Base-by-base conservation (phyloP, 2,888 invertebrate species). In the Drosophila colorata region DNA sequence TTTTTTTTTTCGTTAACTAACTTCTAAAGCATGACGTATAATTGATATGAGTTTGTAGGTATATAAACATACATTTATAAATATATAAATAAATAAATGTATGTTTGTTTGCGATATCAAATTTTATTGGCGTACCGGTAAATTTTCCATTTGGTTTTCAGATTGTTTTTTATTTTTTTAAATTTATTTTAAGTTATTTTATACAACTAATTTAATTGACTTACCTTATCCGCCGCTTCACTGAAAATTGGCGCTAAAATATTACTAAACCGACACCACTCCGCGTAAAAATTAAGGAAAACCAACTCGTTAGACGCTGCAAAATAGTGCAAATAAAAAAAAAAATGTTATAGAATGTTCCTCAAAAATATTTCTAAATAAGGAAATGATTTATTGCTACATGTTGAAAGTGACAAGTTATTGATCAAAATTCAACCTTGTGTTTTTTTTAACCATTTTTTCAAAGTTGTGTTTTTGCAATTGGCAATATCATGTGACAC, bases 251-350 rank as follows among this genome's bases (percentile, higher is more conserved):
- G 99, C 92, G 97, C 96, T 90, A 99, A 93, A 93, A 98, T 95
- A 92, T 98, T 99, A 93, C 99, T 99, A 93, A 99, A 99, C 90
- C 97, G 95, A 93, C 99, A 99, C 99, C 99, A 99, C 91, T 99
- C 99, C 31, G 99, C 99, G 93, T 99, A 99, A 93, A 99, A 99
- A 93, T 99, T 99, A 71, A 99, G 95, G 93, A 99, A 97, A 70
- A 99, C 98, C 92, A 99, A 93, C 94, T 99, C 99, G 94, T 98
- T 97, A 68, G 96, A 95, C 70, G 97, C 98, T 98, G 94, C 74
- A 96, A 71, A 60, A 73, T 4, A 67, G 47, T 40, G 43, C 14
- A 46, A 47, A 51, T 28, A 28, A 14, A 59, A 37, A 11, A 46
- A 43, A 55, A 41, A 13, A 40, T 46, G 35, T 25, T 46, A 49